Evolutionary conservation across 1,140 invertebrate species (phyloP), one percentile per base, ranked within the genome.

Genomic region (Papilio aristodemus): DNA sequence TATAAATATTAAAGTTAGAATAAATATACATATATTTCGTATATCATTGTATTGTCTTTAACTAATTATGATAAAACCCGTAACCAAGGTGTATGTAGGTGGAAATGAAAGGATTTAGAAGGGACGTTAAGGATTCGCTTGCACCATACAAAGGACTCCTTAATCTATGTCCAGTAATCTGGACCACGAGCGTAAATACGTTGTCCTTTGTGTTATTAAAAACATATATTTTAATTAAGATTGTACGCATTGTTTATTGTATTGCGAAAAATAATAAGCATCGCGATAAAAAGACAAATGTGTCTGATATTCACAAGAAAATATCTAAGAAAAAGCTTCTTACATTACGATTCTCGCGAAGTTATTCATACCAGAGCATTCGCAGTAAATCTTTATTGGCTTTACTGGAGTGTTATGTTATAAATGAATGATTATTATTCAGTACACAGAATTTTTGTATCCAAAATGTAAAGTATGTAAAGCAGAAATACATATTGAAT

Each of bases 351-450:
- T 54, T 54, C 46, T 22, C 19, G 46, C 19, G 19, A 54, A 22
- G 19, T 54, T 54, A 54, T 54, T 54, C 46, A 54, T 54, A 54
- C 22, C 19, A 54, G 19, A 54, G 46, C 9, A 54, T 54, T 54
- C 46, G 4, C 46, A 54, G 46, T 54, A 25, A 54, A 54, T 54
- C 46, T 54, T 54, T 54, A 54, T 54, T 54, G 19, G 19, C 46
- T 54, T 54, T 54, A 54, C 46, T 25, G 19, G 46, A 54, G 46
- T 54, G 46, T 54, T 54, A 19, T 25, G 46, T 25, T 54, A 54
- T 54, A 54, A 54, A 54, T 54, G 22, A 25, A 32, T 32, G 27
- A 54, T 54, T 54, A 54, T 54, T 54, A 54, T 54, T 54, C 46
- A 4, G 19, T 54, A 54, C 46, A 22, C 19, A 22, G 11, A 32